These are phyloP conservation scores for Scrobipalpa atriplicella DNA, from an alignment of 2,888 invertebrate species.

Conservation along the genomic window DNA sequence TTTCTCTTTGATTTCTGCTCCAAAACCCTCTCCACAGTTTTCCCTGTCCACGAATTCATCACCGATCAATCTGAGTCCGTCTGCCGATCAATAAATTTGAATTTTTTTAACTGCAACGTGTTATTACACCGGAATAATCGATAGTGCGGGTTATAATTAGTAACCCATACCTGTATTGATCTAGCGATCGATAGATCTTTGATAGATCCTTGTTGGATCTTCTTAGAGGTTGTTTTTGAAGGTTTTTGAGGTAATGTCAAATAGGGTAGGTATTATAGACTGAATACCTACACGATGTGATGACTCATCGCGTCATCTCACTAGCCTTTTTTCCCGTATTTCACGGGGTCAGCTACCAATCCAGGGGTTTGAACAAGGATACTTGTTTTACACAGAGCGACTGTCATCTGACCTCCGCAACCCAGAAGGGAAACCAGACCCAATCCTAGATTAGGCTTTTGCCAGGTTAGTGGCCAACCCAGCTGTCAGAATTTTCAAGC, in stretches of 20 bases:
- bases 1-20: background rate
- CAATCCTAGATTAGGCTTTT: too few species aligned
- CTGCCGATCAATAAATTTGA: slow-evolving; percentile 31
- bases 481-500: too few species aligned
- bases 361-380: too few species aligned
- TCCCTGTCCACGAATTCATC: slow-evolving; percentile 30
- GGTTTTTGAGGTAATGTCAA: background rate
- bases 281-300: too few species aligned
- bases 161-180: slow-evolving; percentile 30
- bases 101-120: slow-evolving; percentile 26
- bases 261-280: too few species aligned
- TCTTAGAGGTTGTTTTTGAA: slow-evolving; percentile 9
- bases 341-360: too few species aligned
- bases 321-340: too few species aligned
- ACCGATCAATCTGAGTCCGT: slow-evolving; percentile 32
- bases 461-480: too few species aligned
- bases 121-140: slow-evolving; percentile 31
- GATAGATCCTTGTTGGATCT: background rate
- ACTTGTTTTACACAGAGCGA: too few species aligned
- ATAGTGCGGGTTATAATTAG: slow-evolving; percentile 27
- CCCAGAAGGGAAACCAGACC: too few species aligned
- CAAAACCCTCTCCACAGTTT: background rate
- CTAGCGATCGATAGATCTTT: slow-evolving; percentile 28
- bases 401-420: too few species aligned
- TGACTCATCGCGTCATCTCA: too few species aligned